Evolutionary conservation across 2,888 invertebrate genomes (phyloP), one percentile per base, ranked within the genome.

Genomic region (Scaptomyza polygonia): DNA sequence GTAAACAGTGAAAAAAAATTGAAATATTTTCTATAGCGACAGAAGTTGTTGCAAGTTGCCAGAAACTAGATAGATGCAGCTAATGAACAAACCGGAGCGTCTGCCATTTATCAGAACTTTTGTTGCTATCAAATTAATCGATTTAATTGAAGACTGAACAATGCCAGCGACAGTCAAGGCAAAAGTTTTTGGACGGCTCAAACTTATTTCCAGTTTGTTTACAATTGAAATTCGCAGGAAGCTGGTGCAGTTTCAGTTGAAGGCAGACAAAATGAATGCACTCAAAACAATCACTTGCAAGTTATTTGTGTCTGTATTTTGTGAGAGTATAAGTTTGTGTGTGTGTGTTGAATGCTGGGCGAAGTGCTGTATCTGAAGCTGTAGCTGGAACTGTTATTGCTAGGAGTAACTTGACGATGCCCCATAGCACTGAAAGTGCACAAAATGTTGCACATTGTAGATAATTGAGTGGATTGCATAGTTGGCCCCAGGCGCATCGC

Each of bases 111-210:
- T 71, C 62, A 32, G 40, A 64, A 59, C 40, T 71, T 39, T 71
- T 71, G 59, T 61, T 57, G 56, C 16, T 36, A 52, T 66, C 53
- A 72, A 86, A 80, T 86, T 84, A 84, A 84, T 88, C 88, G 86
- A 86, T 84, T 84, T 86, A 84, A 84, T 88, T 86, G 72, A 80
- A 86, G 66, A 61, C 52, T 63, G 61, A 29, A 56, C 47, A 69
- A 58, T 43, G 42, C 40, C 30, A 57, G 45, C 44, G 66, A 42
- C 57, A 43, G 34, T 57, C 52, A 57, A 54, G 53, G 40, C 12
- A 12, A 70, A 74, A 72, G 57, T 55, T 55, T 83, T 59, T 32
- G 32, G 64, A 48, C 34, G 39, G 36, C 36, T 34, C 48, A 59
- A 39, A 72, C 51, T 78, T 72, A 55, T 67, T 70, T 70, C 66